These are phyloP conservation scores for Numida meleagris DNA, from an alignment of 2,113 vertebrate species.

Conservation along the genomic window DNA sequence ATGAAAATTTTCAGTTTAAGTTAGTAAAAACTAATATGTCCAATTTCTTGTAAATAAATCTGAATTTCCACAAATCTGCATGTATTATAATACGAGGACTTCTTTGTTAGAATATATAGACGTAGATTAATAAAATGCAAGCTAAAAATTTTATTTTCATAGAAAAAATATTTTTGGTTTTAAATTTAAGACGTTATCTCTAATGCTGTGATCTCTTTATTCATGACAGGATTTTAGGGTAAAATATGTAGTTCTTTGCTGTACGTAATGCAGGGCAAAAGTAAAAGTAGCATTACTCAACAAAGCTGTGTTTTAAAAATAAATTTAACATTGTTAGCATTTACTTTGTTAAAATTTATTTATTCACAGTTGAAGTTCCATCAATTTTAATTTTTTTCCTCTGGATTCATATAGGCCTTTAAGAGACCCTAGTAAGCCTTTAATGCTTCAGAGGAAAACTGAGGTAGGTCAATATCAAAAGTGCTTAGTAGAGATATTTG, in stretches of 20 bases:
- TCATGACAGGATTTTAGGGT: background rate
- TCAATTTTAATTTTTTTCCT: constrained; percentile 49
- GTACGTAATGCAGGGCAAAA: constrained; percentile 8
- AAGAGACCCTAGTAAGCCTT: background rate
- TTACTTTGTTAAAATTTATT: constrained; percentile 25
- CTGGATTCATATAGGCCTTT: constrained; percentile 31
- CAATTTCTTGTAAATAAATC: constrained; percentile 76
- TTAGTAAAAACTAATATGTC: constrained; percentile 75
- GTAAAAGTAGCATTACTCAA: background rate
- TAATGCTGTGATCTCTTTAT: constrained; percentile 17
- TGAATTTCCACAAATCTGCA: constrained; percentile 58
- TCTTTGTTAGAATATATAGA: constrained; percentile 50
- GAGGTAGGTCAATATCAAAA: background rate
- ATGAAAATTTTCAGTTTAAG: constrained; percentile 71
- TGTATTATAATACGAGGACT: constrained; percentile 35
- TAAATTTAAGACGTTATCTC: background rate
- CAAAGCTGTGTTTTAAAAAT: constrained; percentile 15
- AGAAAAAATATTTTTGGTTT: constrained; percentile 9
- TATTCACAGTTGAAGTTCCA: constrained; percentile 50
- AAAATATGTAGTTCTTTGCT: constrained; percentile 2
- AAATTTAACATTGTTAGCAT: constrained; percentile 1
- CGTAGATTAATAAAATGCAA: constrained; percentile 59
- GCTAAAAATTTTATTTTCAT: constrained; percentile 35
- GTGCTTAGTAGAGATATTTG: background rate
- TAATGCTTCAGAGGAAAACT: background rate